phyloP scores from a whole-genome alignment of 1,140 invertebrate species.

The Zaprionus camerounensis region DNA sequence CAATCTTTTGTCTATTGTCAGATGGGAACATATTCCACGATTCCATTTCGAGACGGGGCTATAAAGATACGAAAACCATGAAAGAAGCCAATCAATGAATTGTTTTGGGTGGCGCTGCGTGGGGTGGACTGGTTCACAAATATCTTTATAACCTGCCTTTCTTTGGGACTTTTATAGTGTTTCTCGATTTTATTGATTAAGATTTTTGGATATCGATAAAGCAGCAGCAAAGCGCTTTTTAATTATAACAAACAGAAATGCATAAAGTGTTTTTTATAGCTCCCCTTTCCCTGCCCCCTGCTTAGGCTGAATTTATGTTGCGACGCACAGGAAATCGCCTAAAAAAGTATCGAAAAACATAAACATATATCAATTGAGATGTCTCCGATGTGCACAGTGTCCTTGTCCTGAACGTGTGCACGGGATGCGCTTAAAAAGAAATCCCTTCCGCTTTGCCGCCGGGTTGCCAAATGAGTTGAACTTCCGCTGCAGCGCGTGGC shows the following conservation, averaged over 20 bases:
- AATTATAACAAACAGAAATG: constrained; percentile 35
- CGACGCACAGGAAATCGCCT: constrained; percentile 62
- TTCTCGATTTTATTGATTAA: constrained; percentile 43
- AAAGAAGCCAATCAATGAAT: constrained; percentile 64
- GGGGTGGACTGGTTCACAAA: constrained; percentile 52
- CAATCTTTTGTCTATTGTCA: constrained; percentile 67
- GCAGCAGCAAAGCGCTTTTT: constrained; percentile 38
- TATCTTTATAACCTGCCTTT: constrained; percentile 59
- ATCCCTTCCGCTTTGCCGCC: constrained; percentile 70
- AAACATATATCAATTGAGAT: constrained; percentile 73
- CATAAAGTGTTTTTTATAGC: constrained; percentile 28
- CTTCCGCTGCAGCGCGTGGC: constrained; percentile 76
- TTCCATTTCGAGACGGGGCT: constrained; percentile 44
- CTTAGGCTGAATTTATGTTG: neutral
- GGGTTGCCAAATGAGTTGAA: constrained; percentile 73
- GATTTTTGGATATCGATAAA: constrained; percentile 22
- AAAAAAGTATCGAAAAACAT: constrained; percentile 53
- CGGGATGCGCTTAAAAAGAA: constrained; percentile 80
- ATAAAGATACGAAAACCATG: constrained; percentile 65
- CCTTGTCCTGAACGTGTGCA: constrained; percentile 69
- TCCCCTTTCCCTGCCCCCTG: no score
- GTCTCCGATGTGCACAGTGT: neutral
- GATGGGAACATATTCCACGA: constrained; percentile 22
- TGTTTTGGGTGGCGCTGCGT: constrained; percentile 70
- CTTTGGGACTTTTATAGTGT: constrained; percentile 44